phyloP scores from a whole-genome alignment of 1,140 invertebrate genomes.

The Meteorus sp. region DNA sequence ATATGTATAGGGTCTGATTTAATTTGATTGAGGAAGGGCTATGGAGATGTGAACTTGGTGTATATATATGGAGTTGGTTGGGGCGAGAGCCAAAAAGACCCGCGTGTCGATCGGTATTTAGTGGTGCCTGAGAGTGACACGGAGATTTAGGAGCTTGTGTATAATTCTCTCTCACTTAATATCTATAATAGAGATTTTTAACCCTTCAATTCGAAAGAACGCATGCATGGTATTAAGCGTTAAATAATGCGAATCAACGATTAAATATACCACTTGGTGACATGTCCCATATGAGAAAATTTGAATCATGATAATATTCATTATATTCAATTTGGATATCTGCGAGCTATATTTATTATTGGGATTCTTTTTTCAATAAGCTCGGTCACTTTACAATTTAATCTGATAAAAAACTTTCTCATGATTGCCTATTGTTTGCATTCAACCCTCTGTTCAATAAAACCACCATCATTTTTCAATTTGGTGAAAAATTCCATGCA shows the following conservation, averaged over 20 bases:
- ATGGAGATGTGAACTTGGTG: constrained; percentile 26
- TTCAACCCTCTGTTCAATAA: no score
- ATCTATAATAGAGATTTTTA: background rate
- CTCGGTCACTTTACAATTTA: no score
- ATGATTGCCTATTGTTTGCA: no score
- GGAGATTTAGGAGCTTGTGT: constrained; percentile 14
- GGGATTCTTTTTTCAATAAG: no score
- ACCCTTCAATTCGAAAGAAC: constrained; percentile 23
- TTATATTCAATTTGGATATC: no score
- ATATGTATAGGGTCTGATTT: constrained; percentile 55
- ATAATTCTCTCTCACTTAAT: background rate
- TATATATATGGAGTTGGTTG: no score
- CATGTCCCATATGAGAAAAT: no score
- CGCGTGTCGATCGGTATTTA: constrained; percentile 53
- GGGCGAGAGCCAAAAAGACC: constrained; percentile 31
- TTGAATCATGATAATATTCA: no score
- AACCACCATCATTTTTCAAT: no score
- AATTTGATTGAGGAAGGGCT: constrained; percentile 51
- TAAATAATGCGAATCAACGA: background rate
- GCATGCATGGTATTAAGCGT: constrained; percentile 21
- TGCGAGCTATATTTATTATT: no score
- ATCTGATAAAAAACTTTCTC: no score
- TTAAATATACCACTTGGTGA: background rate
- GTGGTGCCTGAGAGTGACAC: constrained; percentile 54
- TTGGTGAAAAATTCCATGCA: no score